phyloP scores from a whole-genome alignment of 2,113 vertebrate genomes.

The Promerops cafer region DNA sequence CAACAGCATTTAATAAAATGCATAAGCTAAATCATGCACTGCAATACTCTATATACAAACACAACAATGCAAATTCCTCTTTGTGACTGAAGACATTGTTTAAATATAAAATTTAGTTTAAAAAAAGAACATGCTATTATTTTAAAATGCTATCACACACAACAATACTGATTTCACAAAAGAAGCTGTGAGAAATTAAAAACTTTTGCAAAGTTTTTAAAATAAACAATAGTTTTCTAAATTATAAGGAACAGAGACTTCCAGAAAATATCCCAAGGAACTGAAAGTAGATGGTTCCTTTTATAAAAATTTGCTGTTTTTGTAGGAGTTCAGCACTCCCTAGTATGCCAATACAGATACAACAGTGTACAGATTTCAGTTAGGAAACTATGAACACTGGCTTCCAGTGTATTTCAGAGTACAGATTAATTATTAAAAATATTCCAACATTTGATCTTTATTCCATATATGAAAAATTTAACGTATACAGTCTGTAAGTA shows the following conservation, averaged over 20 bases:
- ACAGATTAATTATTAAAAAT: neutral
- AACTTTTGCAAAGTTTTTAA: conserved; percentile 53
- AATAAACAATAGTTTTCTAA: conserved; percentile 25
- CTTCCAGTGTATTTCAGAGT: conserved; percentile 8
- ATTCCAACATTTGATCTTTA: neutral
- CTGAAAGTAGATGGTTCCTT: conserved; percentile 14
- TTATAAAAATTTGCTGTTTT: neutral
- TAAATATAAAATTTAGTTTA: conserved; percentile 82
- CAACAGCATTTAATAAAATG: conserved; percentile 92
- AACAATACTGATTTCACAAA: conserved; percentile 53
- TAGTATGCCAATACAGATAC: neutral
- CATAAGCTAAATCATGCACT: conserved; percentile 91
- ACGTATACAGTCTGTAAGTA: neutral
- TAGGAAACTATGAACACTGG: conserved; percentile 35
- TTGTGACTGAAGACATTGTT: conserved; percentile 74
- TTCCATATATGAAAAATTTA: neutral
- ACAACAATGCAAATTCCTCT: conserved; percentile 83
- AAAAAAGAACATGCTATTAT: conserved; percentile 85
- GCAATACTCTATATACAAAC: conserved; percentile 88
- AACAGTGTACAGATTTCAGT: neutral
- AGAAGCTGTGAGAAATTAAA: conserved; percentile 20
- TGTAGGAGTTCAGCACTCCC: neutral
- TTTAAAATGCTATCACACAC: conserved; percentile 62
- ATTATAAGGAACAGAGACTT: conserved; percentile 18
- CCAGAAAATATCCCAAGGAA: conserved; percentile 53